A percentile compares a stretch with the other conserved stretches of the same genome.
These are phyloP conservation scores for Conus ventricosus DNA, from an alignment of 1,140 invertebrate species.

Conservation along the genomic window DNA sequence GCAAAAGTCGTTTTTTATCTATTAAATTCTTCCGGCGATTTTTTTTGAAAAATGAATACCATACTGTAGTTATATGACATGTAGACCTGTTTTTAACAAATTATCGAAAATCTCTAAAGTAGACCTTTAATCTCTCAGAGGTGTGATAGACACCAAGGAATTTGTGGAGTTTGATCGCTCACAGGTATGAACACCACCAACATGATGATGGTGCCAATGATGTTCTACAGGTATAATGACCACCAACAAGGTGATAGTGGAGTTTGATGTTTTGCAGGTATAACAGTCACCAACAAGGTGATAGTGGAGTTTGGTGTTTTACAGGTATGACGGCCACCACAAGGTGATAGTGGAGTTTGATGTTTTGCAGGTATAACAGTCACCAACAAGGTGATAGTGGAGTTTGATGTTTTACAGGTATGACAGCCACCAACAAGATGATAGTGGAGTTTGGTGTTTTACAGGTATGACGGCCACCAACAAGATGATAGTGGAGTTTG, in stretches of 20 bases:
- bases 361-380: slow-evolving; percentile 54
- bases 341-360: slow-evolving; percentile 53
- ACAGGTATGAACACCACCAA: slow-evolving; percentile 49
- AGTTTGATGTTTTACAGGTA: slow-evolving; percentile 38
- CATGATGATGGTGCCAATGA: slow-evolving; percentile 57
- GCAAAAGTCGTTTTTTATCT: too few relatives aligned
- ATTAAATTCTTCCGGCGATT: too few relatives aligned
- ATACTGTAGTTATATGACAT: too few relatives aligned
- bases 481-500: slow-evolving; percentile 58
- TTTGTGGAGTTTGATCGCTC: slow-evolving; percentile 54
- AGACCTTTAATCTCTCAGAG: slow-evolving; percentile 46
- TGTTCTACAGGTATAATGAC: slow-evolving; percentile 42
- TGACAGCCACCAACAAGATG: slow-evolving; percentile 48
- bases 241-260: slow-evolving; percentile 56
- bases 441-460: slow-evolving; percentile 54
- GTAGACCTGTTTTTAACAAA: too few relatives aligned
- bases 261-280: slow-evolving; percentile 53
- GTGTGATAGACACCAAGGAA: slow-evolving; percentile 45
- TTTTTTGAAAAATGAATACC: too few relatives aligned
- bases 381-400: slow-evolving; percentile 42
- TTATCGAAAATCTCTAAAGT: too few relatives aligned
- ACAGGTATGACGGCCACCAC: slow-evolving; percentile 46
- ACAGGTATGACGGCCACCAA: slow-evolving; percentile 47
- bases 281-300: slow-evolving; percentile 54
- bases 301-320: slow-evolving; percentile 62